A percentile compares a stretch with the other conserved stretches of the same genome.
These are phyloP conservation scores for Hyperopisus bebe DNA, from an alignment of 2,113 vertebrate genomes.

Conservation along the genomic window DNA sequence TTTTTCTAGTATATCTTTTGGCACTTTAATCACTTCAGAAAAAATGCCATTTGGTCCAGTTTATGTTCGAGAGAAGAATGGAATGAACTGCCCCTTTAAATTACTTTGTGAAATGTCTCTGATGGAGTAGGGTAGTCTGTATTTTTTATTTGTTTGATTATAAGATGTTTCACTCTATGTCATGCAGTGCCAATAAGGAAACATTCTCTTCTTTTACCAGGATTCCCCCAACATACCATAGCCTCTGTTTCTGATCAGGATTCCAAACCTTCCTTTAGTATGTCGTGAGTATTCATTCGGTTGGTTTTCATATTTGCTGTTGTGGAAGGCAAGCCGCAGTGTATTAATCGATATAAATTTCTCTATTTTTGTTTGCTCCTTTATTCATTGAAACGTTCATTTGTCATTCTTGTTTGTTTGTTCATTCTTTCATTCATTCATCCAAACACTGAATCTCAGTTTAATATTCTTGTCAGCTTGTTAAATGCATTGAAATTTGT, in stretches of 20 bases:
- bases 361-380: neutral
- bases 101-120: neutral
- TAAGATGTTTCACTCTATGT: neutral
- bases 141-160: neutral
- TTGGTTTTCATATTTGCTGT: neutral
- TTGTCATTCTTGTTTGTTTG: neutral
- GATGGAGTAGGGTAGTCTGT: neutral
- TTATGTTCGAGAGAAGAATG: neutral
- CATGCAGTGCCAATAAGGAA: neutral
- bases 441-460: neutral
- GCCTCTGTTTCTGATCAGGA: constrained; percentile 76
- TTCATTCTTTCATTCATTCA: neutral
- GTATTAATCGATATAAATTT: neutral
- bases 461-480: neutral
- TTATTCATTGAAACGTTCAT: neutral
- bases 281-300: constrained; percentile 75
- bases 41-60: neutral
- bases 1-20: neutral
- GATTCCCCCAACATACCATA: constrained; percentile 86
- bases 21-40: neutral
- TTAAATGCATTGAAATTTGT: neutral
- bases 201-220: constrained; percentile 52
- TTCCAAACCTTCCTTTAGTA: constrained; percentile 90
- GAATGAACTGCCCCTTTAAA: neutral
- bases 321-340: neutral